Percentiles rank a stretch among this genome's conserved stretches.
Conservation (phyloP, 1,140 invertebrate species). For the Panulirus ornatus region DNA sequence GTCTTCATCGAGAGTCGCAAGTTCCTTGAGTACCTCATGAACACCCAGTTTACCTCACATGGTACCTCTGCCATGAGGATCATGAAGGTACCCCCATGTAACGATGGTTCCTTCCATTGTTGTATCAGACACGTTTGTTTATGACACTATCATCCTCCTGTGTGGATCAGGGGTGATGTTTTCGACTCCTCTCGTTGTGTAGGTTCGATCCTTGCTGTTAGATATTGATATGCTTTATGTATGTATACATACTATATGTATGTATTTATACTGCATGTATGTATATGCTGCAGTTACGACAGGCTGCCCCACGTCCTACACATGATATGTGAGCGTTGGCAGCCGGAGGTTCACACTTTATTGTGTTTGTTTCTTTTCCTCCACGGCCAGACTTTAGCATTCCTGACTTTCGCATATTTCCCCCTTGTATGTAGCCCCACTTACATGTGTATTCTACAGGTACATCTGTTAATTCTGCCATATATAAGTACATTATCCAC, state of each 20-base stretch:
- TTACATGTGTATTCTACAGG: not conserved
- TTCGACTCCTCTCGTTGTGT: not conserved
- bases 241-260: not conserved
- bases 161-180: not conserved
- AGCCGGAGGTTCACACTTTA: not conserved
- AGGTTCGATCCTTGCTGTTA: not conserved
- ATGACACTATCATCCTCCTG: too few species aligned
- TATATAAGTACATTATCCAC: not conserved
- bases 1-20: not conserved
- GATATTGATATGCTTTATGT: not conserved
- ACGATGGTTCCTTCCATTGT: not conserved
- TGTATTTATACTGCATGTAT: too few species aligned
- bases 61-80: not conserved
- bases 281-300: too few species aligned
- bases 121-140: not conserved
- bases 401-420: not conserved
- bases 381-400: not conserved
- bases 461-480: not conserved
- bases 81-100: not conserved
- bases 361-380: not conserved
- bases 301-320: too few species aligned
- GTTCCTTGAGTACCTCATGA: not conserved
- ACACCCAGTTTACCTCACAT: not conserved
- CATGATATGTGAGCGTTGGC: not conserved
- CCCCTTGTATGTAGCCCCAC: not conserved